Percentiles rank a stretch among this genome's conserved stretches.
Evolutionary conservation across 2,888 invertebrate species (phyloP).

Genomic region (Opisthograptis luteolata): DNA sequence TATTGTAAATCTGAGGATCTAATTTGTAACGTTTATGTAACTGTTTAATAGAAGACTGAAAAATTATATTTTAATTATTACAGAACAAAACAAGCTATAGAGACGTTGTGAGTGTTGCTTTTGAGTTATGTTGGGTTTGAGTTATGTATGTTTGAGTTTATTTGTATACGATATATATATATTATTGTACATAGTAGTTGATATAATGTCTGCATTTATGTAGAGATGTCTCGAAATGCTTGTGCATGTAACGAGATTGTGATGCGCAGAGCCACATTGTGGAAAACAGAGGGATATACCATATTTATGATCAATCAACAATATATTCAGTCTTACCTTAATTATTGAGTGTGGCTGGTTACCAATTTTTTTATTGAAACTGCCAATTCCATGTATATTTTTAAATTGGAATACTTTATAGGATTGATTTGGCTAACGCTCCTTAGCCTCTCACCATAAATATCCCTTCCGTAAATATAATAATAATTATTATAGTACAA

Average conservation of each 20-base stretch:
- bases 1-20: conserved; percentile 67
- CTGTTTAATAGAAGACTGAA: conserved; percentile 81
- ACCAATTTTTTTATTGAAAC: too few species aligned
- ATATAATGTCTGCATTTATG: conserved; percentile 47
- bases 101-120: conserved; percentile 46
- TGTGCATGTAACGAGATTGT: background rate
- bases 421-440: too few species aligned
- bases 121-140: conserved; percentile 46
- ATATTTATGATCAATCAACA: too few species aligned
- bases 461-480: too few species aligned
- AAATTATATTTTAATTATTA: conserved; percentile 71
- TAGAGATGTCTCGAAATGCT: conserved; percentile 33
- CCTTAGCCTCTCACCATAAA: too few species aligned
- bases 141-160: conserved; percentile 45
- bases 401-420: too few species aligned
- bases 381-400: too few species aligned
- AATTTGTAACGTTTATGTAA: conserved; percentile 62
- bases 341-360: too few species aligned
- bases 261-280: background rate
- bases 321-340: too few species aligned
- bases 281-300: background rate
- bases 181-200: conserved; percentile 55
- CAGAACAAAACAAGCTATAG: conserved; percentile 48
- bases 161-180: conserved; percentile 47
- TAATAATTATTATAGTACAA: too few species aligned